Percentiles rank a stretch among this genome's conserved stretches.
Evolutionary conservation across 2,797 vertebrate genomes (phyloP).

Genomic region (Valencia hispanica): DNA sequence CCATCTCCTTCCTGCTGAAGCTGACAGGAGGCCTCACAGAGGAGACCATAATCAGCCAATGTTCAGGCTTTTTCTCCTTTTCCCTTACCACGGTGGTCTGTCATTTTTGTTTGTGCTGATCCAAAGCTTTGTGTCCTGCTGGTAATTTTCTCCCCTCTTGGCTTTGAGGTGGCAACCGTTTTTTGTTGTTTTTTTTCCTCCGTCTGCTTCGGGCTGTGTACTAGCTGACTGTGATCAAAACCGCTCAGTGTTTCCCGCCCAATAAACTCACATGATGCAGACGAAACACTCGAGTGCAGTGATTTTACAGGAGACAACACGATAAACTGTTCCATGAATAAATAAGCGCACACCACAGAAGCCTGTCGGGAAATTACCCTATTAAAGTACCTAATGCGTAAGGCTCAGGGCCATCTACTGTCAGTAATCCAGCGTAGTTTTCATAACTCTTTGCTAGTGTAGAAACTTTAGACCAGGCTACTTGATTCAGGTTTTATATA

Average conservation of each 20-base stretch:
- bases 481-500: background rate
- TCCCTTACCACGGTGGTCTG: constrained; percentile 1
- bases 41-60: background rate
- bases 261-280: constrained; percentile 14
- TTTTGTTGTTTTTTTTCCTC: background rate
- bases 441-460: background rate
- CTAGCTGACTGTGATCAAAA: constrained; percentile 22
- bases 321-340: constrained; percentile 32
- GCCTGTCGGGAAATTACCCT: background rate
- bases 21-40: constrained; percentile 5
- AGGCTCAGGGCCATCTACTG: background rate
- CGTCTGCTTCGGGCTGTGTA: constrained; percentile 12
- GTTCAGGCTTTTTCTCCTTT: background rate
- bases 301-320: constrained; percentile 31
- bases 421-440: background rate
- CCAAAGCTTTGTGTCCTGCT: constrained; percentile 6
- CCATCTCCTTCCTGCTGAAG: background rate
- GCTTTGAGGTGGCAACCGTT: background rate
- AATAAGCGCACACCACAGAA: constrained; percentile 4
- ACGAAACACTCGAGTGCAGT: constrained; percentile 3
- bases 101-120: constrained; percentile 32
- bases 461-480: background rate
- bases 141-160: constrained; percentile 12
- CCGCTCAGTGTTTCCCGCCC: background rate
- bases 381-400: background rate